A percentile compares a stretch with the other conserved stretches of the same genome.
Evolutionary conservation across 37 sponge, comb jelly and placozoan genomes (phyloP).

Genomic region (Bolinopsis microptera): DNA sequence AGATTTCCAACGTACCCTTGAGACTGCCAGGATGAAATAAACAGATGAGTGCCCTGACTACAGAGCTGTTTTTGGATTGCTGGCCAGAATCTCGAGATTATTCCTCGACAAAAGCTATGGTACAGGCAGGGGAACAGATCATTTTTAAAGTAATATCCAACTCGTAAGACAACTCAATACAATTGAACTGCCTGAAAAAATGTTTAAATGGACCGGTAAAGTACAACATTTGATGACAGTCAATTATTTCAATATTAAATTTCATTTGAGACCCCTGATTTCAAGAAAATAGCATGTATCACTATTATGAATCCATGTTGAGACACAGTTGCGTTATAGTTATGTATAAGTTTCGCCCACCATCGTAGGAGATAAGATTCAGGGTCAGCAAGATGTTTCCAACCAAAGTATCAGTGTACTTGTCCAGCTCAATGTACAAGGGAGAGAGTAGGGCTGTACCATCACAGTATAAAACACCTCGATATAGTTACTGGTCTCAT

Average conservation of each 20-base stretch:
- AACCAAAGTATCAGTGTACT: slow-evolving; percentile 17
- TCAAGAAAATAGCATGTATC: no score
- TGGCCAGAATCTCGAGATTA: not conserved
- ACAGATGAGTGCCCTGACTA: slow-evolving; percentile 34
- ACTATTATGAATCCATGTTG: no score
- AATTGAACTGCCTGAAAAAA: not conserved
- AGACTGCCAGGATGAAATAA: slow-evolving; percentile 52
- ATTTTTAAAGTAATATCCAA: not conserved
- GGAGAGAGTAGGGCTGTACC: slow-evolving; percentile 16
- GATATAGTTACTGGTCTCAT: not conserved
- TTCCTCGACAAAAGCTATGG: slow-evolving; percentile 28
- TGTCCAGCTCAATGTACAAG: slow-evolving; percentile 58
- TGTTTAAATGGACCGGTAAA: no score
- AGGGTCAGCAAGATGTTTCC: not conserved
- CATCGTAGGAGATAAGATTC: slow-evolving; percentile 15
- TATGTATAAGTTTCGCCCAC: not conserved
- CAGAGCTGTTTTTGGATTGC: not conserved
- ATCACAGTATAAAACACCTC: slow-evolving; percentile 6
- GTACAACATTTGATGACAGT: no score
- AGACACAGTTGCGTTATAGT: no score
- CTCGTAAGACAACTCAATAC: slow-evolving; percentile 41
- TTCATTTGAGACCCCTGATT: no score
- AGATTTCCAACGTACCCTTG: no score
- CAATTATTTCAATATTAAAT: no score
- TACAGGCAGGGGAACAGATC: not conserved